Evolutionary conservation across 92 coral and sea anemone genomes (phyloP).

Genomic region (Epizoanthus fatuus): DNA sequence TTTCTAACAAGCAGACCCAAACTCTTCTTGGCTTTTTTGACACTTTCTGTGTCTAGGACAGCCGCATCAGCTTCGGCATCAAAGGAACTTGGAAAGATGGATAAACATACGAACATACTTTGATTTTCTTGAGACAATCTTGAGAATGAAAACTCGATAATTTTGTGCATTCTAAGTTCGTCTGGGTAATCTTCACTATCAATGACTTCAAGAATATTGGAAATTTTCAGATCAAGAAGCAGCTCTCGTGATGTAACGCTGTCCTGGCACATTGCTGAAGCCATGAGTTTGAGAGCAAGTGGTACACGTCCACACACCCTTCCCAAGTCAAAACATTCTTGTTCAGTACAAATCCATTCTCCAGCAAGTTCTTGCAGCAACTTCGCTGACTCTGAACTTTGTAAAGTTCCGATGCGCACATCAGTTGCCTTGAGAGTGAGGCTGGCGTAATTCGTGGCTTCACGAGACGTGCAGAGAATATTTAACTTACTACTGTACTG

Average conservation of each 20-base stretch:
- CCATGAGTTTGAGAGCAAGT: constrained; percentile 4
- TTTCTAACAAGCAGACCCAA: neutral
- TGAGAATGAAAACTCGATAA: neutral
- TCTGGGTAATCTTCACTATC: neutral
- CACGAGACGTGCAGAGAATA: constrained; percentile 13
- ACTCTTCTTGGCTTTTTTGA: neutral
- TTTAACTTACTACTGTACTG: neutral
- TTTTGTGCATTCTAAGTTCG: neutral
- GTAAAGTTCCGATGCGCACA: neutral
- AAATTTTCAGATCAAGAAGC: neutral
- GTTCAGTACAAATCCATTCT: neutral
- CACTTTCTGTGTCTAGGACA: neutral
- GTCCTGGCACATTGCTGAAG: constrained; percentile 2
- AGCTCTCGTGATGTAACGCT: neutral
- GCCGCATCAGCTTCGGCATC: neutral
- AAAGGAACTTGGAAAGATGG: constrained; percentile 6
- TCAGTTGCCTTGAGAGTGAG: neutral
- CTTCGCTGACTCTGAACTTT: neutral
- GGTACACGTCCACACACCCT: neutral
- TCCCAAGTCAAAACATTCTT: neutral
- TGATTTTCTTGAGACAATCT: neutral
- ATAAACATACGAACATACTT: neutral
- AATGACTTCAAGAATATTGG: constrained; percentile 13
- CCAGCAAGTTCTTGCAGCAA: neutral
- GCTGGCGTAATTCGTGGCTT: neutral